A percentile compares a stretch with the other conserved stretches of the same genome.
These are phyloP conservation scores for Ichneumon xanthorius DNA, from an alignment of 2,888 invertebrate species.

Conservation along the genomic window DNA sequence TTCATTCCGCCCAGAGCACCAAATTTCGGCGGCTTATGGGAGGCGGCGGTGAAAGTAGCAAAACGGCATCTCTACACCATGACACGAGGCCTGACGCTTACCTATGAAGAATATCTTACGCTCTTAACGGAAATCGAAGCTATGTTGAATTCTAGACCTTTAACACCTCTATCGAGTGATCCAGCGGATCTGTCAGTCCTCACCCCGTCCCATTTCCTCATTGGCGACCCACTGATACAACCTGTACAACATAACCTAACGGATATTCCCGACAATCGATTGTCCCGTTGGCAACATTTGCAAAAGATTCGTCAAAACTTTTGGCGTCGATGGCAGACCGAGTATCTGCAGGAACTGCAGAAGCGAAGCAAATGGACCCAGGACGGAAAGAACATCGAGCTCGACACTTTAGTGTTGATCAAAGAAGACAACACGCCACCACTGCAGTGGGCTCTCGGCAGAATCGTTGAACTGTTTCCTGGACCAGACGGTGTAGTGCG, in stretches of 20 bases:
- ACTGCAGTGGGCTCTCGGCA: constrained; percentile 74
- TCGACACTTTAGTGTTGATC: constrained; percentile 75
- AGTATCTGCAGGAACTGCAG: constrained; percentile 68
- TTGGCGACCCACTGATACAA: constrained; percentile 64
- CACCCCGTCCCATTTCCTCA: constrained; percentile 77
- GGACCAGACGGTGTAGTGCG: constrained; percentile 74
- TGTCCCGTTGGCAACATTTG: constrained; percentile 69
- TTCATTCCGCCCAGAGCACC: constrained; percentile 63
- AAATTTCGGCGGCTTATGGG: constrained; percentile 72
- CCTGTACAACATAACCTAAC: constrained; percentile 66
- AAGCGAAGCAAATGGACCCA: constrained; percentile 61
- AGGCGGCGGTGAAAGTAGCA: constrained; percentile 71
- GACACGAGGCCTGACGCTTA: constrained; percentile 61
- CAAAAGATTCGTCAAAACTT: constrained; percentile 67
- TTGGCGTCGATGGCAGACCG: constrained; percentile 62
- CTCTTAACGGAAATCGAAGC: constrained; percentile 70
- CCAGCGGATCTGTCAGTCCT: constrained; percentile 67
- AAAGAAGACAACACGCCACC: constrained; percentile 76
- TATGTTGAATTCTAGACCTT: constrained; percentile 66
- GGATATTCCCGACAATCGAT: constrained; percentile 48
- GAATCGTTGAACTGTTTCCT: constrained; percentile 72
- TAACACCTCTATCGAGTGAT: constrained; percentile 62
- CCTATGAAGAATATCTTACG: constrained; percentile 71
- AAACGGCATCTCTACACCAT: constrained; percentile 72
- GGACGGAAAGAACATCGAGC: constrained; percentile 62